phyloP scores from a whole-genome alignment of 2,797 vertebrate species.

The Kryptolebias ocellatus region DNA sequence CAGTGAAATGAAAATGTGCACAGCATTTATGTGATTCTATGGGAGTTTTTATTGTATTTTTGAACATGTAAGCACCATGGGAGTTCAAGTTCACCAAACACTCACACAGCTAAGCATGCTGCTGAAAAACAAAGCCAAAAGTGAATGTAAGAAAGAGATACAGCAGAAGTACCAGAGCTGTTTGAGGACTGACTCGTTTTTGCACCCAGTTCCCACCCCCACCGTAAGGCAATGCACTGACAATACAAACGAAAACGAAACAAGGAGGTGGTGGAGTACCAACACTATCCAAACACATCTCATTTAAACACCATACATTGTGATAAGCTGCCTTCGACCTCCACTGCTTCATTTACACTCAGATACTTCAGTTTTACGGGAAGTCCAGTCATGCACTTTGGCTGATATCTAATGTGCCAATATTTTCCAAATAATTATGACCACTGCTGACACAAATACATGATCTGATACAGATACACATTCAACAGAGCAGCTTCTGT shows the following conservation, averaged over 20 bases:
- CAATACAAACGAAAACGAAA: conserved; percentile 37
- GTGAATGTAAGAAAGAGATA: too few relatives aligned
- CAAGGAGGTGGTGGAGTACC: background rate
- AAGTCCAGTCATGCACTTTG: too few relatives aligned
- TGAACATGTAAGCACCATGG: background rate
- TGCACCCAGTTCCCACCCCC: conserved; percentile 24
- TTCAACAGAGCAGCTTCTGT: too few relatives aligned
- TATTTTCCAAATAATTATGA: too few relatives aligned
- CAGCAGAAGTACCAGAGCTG: conserved; percentile 41
- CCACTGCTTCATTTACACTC: background rate
- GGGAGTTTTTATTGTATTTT: conserved; percentile 6
- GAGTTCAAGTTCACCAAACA: conserved; percentile 15
- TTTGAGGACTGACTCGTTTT: conserved; percentile 36
- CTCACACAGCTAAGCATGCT: conserved; percentile 17
- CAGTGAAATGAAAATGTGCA: too few relatives aligned
- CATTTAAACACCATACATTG: background rate
- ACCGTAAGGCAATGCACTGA: background rate
- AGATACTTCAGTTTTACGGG: background rate
- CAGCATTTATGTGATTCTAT: too few relatives aligned
- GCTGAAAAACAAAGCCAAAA: conserved; percentile 23
- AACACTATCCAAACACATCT: background rate
- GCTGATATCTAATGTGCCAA: too few relatives aligned
- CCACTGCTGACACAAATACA: too few relatives aligned
- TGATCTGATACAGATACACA: too few relatives aligned
- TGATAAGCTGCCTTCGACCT: background rate